Base-by-base conservation (phyloP, 2,113 vertebrate species). In the Melozone crissalis region DNA sequence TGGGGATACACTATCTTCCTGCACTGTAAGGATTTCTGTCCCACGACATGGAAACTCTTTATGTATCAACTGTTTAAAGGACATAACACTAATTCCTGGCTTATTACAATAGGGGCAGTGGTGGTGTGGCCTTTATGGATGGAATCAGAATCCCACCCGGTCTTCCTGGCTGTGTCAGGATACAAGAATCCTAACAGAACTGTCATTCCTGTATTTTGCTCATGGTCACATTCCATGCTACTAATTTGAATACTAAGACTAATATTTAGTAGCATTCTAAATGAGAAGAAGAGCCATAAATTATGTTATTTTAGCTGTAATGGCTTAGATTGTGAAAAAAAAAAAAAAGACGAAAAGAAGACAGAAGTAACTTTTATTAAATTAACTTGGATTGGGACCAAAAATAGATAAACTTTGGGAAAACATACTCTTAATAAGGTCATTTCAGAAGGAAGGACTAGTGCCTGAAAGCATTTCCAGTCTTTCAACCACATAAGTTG, bases 241-340 rank as follows among this genome's bases (percentile, higher is more conserved):
- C 61, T 67, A 55, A 79, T 83, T 22, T 93, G 91, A 84, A 90
- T 74, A 59, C 63, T 91, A 93, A 87, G 71, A 87, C 41, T 83
- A 77, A 63, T 62, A 91, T 54, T 91, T 91, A 86, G 41, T 52
- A 90, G 46, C 16, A 62, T 76, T 91, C 35, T 66, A 94, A 86
- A 90, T 2, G 11, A 82, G n/a, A 90, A 58, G 58, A 95, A 43
- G 63, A 90, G 55, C 24, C 61, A 85, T 41, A 80, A 90, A 41
- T 80, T 90, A 83, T 81, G 89, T 67, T 94, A 39, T 93, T 92
- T 86, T 80, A 96, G 86, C 84, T 94, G 61, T 68, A 93, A 47
- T 41, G 41, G 93, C 76, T 96, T 89, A 87, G 71, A 61, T 89
- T 43, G 33, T 28, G 44, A 57, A 85, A 61, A 61, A 41, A 39